Evolutionary conservation across 2,113 vertebrate species (phyloP).

Genomic region (Hydrochoerus hydrochaeris): DNA sequence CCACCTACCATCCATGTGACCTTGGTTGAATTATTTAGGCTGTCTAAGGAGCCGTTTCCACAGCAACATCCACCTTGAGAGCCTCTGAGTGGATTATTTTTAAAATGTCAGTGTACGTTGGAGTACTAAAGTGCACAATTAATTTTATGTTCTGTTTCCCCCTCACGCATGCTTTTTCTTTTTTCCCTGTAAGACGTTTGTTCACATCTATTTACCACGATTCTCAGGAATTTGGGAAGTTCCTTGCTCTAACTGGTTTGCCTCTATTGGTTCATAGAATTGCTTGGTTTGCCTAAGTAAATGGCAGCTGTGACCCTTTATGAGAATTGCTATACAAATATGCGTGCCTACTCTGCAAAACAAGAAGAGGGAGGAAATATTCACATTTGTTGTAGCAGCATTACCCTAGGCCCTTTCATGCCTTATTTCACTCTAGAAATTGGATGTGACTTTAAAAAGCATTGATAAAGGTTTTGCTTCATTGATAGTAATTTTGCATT

Average conservation of each 20-base stretch:
- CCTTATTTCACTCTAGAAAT: slow-evolving; percentile 28
- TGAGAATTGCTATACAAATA: not conserved
- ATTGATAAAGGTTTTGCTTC: not conserved
- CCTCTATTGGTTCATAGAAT: not conserved
- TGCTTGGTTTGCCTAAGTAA: not conserved
- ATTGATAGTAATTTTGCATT: not conserved
- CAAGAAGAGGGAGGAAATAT: not conserved
- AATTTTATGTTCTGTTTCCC: not conserved
- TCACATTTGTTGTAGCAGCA: not conserved
- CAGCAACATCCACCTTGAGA: not conserved
- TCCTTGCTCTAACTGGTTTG: not conserved
- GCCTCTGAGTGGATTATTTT: not conserved
- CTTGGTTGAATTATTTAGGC: not conserved
- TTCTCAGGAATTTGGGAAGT: not conserved
- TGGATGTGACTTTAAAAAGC: not conserved
- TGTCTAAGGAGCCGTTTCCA: not conserved
- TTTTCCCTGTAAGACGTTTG: not conserved
- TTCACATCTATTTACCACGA: not conserved
- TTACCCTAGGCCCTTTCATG: not conserved
- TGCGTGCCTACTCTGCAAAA: not conserved
- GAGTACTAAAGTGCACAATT: not conserved
- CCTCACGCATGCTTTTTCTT: not conserved
- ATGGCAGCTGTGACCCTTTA: not conserved
- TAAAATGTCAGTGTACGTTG: not conserved
- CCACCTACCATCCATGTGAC: not conserved